These are phyloP conservation scores for Anadara kagoshimensis DNA, from an alignment of 1,140 invertebrate species.

Conservation along the genomic window DNA sequence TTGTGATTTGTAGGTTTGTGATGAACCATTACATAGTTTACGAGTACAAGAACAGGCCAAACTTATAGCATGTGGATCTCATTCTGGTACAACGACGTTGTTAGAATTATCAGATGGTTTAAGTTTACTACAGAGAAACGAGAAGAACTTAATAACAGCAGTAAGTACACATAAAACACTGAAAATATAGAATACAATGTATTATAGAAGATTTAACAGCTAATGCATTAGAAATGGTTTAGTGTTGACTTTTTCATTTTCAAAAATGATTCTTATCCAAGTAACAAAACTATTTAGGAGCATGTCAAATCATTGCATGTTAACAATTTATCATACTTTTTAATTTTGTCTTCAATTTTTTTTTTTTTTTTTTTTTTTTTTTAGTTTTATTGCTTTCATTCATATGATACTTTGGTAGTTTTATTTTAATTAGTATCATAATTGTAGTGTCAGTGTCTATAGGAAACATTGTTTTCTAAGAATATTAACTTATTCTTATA, in stretches of 20 bases:
- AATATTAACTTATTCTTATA: constrained; percentile 41
- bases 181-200: not conserved
- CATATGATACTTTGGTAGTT: not conserved
- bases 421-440: not conserved
- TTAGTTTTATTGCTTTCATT: not conserved
- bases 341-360: too few species aligned
- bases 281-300: too few species aligned
- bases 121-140: constrained; percentile 86
- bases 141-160: constrained; percentile 88
- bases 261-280: too few species aligned
- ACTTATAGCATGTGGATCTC: constrained; percentile 88
- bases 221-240: too few species aligned
- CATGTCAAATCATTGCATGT: too few species aligned
- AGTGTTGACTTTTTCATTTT: too few species aligned
- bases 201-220: too few species aligned
- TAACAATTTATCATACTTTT: too few species aligned
- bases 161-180: constrained; percentile 78
- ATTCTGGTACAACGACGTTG: constrained; percentile 88
- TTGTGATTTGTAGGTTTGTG: constrained; percentile 80
- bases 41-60: constrained; percentile 82
- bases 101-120: constrained; percentile 91
- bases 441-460: not conserved
- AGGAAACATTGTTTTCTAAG: not conserved
- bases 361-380: too few species aligned
- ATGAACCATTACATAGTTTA: constrained; percentile 79